Percentiles rank a stretch among this genome's conserved stretches.
These are phyloP conservation scores for Drosophila rubida DNA, from an alignment of 2,888 invertebrate genomes.

Conservation along the genomic window DNA sequence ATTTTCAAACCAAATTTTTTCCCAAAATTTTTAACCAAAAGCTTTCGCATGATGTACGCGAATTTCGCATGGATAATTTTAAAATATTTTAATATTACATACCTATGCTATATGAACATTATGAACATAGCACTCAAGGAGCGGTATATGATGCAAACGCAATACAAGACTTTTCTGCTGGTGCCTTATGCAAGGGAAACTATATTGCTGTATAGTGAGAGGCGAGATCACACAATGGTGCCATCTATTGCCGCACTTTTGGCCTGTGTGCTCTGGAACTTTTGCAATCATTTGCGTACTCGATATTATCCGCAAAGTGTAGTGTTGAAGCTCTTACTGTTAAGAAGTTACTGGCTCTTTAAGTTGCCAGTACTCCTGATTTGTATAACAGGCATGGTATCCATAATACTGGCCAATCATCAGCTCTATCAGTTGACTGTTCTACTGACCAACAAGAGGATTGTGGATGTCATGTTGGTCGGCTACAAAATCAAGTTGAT, in stretches of 20 bases:
- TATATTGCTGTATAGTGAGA: not conserved
- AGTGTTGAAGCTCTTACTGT: not conserved
- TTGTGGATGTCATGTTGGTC: not conserved
- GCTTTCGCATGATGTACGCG: not conserved
- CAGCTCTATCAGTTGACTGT: not conserved
- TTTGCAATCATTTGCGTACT: not conserved
- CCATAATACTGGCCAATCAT: not conserved
- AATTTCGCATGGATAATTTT: not conserved
- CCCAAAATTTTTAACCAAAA: not conserved
- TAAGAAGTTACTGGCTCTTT: not conserved
- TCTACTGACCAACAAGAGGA: not conserved
- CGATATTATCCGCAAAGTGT: not conserved
- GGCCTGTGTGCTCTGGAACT: not conserved
- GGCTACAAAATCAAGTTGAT: not conserved
- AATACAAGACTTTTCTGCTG: constrained; percentile 1
- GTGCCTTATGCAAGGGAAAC: not conserved
- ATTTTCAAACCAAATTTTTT: not conserved
- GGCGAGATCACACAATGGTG: not conserved
- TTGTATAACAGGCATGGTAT: not conserved
- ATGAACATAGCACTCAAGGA: not conserved
- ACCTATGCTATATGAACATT: not conserved
- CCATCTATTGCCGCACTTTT: not conserved
- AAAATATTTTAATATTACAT: not conserved
- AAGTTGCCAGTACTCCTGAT: not conserved
- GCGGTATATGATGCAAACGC: not conserved